phyloP scores from a whole-genome alignment of 2,888 invertebrate genomes.

The Sinopyrophorus schimmeli region DNA sequence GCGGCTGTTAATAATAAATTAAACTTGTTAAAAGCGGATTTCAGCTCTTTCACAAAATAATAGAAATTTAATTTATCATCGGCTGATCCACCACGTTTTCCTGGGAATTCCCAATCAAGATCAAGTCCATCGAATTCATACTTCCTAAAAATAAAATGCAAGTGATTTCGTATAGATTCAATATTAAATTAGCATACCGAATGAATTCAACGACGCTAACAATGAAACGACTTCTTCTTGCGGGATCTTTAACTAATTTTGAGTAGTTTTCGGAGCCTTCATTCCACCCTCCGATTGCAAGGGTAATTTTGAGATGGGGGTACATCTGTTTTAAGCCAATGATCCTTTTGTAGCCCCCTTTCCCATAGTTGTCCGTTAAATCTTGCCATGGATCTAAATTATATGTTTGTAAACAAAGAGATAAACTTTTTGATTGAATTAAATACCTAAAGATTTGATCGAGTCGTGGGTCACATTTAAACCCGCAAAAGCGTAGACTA shows the following conservation, averaged over 20 bases:
- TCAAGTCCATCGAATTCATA: constrained; percentile 78
- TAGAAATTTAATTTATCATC: constrained; percentile 79
- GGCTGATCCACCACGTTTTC: constrained; percentile 72
- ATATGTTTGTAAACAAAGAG: constrained; percentile 2
- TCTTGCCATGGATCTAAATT: constrained; percentile 76
- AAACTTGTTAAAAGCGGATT: constrained; percentile 68
- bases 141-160: constrained; percentile 61
- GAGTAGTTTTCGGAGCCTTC: constrained; percentile 81
- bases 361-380: constrained; percentile 73
- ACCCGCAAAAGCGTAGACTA: constrained; percentile 82
- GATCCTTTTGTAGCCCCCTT: constrained; percentile 70
- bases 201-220: constrained; percentile 63
- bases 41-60: constrained; percentile 72
- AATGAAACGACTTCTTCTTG: constrained; percentile 68
- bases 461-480: constrained; percentile 66
- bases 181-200: constrained; percentile 53
- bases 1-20: constrained; percentile 79
- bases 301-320: constrained; percentile 69
- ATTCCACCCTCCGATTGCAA: constrained; percentile 92
- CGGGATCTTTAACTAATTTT: constrained; percentile 66
- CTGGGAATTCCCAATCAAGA: constrained; percentile 86
- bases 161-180: constrained; percentile 10
- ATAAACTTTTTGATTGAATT: constrained; percentile 1
- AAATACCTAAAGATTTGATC: constrained; percentile 71
- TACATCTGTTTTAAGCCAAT: constrained; percentile 67